Evolutionary conservation across 2,113 vertebrate genomes (phyloP), one percentile per base, ranked within the genome.

Genomic region (Fukomys damarensis): DNA sequence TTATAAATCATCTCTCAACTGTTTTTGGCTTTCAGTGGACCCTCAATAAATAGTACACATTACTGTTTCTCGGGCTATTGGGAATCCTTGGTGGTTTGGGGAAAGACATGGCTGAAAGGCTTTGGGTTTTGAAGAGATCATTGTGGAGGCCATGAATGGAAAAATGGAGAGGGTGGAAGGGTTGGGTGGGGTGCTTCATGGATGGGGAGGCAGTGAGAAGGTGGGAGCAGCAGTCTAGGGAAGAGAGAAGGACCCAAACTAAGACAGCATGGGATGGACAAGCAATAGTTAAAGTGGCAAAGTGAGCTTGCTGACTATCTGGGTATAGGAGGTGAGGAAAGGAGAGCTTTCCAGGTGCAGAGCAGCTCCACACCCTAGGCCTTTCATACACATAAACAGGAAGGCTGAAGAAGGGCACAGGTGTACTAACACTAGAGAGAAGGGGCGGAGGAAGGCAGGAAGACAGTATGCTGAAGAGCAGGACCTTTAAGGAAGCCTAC

Each of bases 351-450:
- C 82, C 46, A 22, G 32, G 58, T 49, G 49, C 5, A 22, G 0
- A 38, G 63, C 30, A n/a, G 30, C 30, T 87, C 43, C 17, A 59
- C 72, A 38, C 35, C 38, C 26, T 76, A 72, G 63, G 10, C 65
- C 41, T 68, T 49, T 22, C 85, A 43, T 5, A 22, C 14, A 5
- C 12, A 43, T 16, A 22, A 43, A 38, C n/a, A 82, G 28, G 13
- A 76, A 58, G 30, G 43, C 68, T 70, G 20, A 72, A 68, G 22
- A 9, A 5, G 8, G 20, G 8, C 10, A 0, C 7, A 7, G 17
- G 11, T 2, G 0, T 4, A 16, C 2, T 68, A 13, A 8, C 5
- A 19, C 28, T 17, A 14, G 58, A 17, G n/a, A 16, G 19, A 5
- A 11, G 1, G 20, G 46, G 28, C 41, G 0, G 0, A 35, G 24